Evolutionary conservation across 2,888 invertebrate genomes (phyloP), one percentile per base, ranked within the genome.

Genomic region (Maniola hyperantus): DNA sequence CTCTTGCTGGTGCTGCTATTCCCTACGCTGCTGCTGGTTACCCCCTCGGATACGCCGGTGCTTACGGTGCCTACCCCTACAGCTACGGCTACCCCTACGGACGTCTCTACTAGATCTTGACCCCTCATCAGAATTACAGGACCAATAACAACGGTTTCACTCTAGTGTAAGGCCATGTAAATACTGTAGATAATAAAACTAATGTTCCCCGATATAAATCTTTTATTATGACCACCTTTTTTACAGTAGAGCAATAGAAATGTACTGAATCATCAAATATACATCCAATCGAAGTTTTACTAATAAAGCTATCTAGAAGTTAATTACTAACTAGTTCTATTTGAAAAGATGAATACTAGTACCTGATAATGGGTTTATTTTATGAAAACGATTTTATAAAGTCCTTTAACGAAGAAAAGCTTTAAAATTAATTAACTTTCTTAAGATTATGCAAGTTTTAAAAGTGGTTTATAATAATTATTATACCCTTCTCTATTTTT

Each of bases 41-140:
- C 66, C 73, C 72, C 63, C 72, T 73, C 63, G 68, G 71, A 65
- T 77, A 75, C 66, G 72, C 76, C 26, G 71, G 75, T 48, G 44
- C 76, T 55, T 64, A 42, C 44, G 71, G 70, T 55, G 71, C 71
- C 10, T 76, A 71, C 67, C 74, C 72, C 63, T 73, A 73, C 64
- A 69, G 71, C 66, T 77, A 75, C 64, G 72, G 71, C 34, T 78
- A 77, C 72, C 72, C 80, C 4, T 83, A 83, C 67, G 78, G 76
- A 61, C 79, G 80, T 57, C 74, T 77, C 77, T 78, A 69, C 73
- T 84, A 76, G 81, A 74, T 51, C 34, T 39, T 18, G 42, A 39
- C 66, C 50, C 50, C 18, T 26, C 58, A 50, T 48, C 48, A 60
- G 46, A 34, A 50, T 60, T 34, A 60, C 48, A 60, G 50, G 13